Evolutionary conservation across 2,797 vertebrate species (phyloP), one percentile per base, ranked within the genome.

Genomic region (Pseudochirops cupreus): DNA sequence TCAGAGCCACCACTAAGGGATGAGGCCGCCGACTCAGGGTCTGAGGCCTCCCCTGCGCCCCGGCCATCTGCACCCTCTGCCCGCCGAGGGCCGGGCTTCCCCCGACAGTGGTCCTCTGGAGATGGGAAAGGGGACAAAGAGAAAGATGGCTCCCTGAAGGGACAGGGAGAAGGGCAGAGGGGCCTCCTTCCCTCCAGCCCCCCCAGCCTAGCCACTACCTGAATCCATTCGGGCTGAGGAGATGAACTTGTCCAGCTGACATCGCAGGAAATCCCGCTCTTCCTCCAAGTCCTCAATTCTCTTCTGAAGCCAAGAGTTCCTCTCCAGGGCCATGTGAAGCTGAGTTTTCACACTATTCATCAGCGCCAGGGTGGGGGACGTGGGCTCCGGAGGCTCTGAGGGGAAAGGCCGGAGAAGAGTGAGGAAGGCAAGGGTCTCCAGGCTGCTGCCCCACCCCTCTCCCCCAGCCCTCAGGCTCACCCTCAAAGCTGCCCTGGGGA

Each of bases 231-330:
- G 99, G 46, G 99, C 99, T 0, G 99, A 99, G 90, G 99, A 99
- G 97, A 99, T 99, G 98, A 99, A 99, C 91, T 99, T 99, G 98
- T 99, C 99, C 28, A 99, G 97, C 98, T 99, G 99, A 95, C 99
- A 99, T 21, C 99, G 99, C 28, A 99, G 97, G 94, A 99, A 99
- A 96, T 99, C 99, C 94, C 99, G 98, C 98, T 99, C 99, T 97
- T 99, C 99, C 97, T 99, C 99, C 97, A 99, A 98, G 97, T 99
- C 99, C 97, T 99, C 99, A 0, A 99, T 99, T 97, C 99, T 99
- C 96, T 99, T 99, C 98, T 99, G 99, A 82, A 99, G 97, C 99
- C 99, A 99, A 0, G 99, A 99, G 98, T 99, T 99, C 98, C 99
- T 99, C 98, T 99, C 99, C 95, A 99, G 97, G 54, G 99, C 99